Base-by-base conservation (phyloP, 2,113 vertebrate genomes). In the Lipophrys pholis region DNA sequence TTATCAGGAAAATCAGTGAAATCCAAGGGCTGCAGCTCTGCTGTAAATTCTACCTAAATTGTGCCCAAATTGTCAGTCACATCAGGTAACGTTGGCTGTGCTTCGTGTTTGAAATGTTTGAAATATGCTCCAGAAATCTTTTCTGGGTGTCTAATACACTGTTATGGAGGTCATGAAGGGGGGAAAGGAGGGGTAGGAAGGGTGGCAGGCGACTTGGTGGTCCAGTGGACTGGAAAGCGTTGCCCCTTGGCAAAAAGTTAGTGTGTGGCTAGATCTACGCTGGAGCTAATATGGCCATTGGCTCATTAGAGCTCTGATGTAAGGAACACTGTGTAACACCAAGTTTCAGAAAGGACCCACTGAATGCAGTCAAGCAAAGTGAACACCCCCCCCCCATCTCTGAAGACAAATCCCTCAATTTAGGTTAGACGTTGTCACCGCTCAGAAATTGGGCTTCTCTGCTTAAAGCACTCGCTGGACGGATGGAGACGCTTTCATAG, bases 171-270 rank as follows among this genome's bases (percentile, higher is more conserved):
- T 58, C 69, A 72, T 65, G 30, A 45, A 69, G 36, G 30, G 17
- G 11, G 15, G 8, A 15, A 10, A 4, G 1, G 52, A 30, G 35
- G 41, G 30, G n/a, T 55, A 21, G 5, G 4, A 52, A 57, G 59
- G 76, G 65, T 69, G 83, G 73, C 41, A 73, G 48, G 77, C 41
- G 69, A 89, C 82, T 81, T 79, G 86, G 87, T 88, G 85, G 84
- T 87, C 87, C 85, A 83, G 79, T 93, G 91, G 90, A 90, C 84
- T 91, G 91, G 90, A 93, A 92, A 91, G 90, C 70, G 59, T 57
- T 83, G 86, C 69, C 88, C 84, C 62, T 70, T 84, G 86, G 88
- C 76, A 84, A 72, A 69, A 70, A 81, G 67, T 71, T 65, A 79
- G 48, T 62, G 76, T 62, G 70, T 65, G 73, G 69, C 81, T 88